A percentile compares a stretch with the other conserved stretches of the same genome.
phyloP scores from a whole-genome alignment of 2,888 invertebrate species.

The Ennomos erosarius region DNA sequence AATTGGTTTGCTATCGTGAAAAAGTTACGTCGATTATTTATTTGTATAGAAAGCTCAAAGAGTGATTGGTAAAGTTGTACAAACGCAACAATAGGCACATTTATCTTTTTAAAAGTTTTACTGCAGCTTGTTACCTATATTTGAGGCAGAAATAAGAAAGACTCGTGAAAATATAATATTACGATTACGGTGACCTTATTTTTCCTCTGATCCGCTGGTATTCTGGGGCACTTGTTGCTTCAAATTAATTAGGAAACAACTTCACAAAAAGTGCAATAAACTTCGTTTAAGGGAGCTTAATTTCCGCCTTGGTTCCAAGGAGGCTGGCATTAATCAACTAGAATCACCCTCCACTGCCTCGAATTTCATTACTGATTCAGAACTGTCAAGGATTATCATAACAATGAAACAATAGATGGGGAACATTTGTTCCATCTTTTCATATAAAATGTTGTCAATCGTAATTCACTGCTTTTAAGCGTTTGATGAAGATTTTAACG shows the following conservation, averaged over 20 bases:
- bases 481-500: neutral
- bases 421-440: conserved; percentile 21
- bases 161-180: conserved; percentile 23
- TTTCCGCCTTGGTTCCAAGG: conserved; percentile 67
- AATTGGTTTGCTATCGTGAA: conserved; percentile 48
- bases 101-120: conserved; percentile 42
- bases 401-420: conserved; percentile 49
- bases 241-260: conserved; percentile 77
- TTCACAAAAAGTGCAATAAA: conserved; percentile 80
- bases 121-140: conserved; percentile 4
- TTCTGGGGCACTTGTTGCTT: conserved; percentile 72
- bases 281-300: conserved; percentile 74
- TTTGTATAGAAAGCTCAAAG: conserved; percentile 48
- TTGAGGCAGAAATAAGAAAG: conserved; percentile 3
- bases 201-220: conserved; percentile 47
- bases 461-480: conserved; percentile 7
- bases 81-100: conserved; percentile 53
- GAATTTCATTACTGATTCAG: conserved; percentile 67
- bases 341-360: conserved; percentile 63
- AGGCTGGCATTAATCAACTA: conserved; percentile 73
- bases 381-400: conserved; percentile 58
- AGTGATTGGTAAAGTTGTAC: conserved; percentile 54
- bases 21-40: conserved; percentile 47
- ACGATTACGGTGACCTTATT: conserved; percentile 28
- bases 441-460: conserved; percentile 18